Percentiles rank a stretch among this genome's conserved stretches.
Conservation (phyloP, 2,113 vertebrate species). For the Petroica traversi region DNA sequence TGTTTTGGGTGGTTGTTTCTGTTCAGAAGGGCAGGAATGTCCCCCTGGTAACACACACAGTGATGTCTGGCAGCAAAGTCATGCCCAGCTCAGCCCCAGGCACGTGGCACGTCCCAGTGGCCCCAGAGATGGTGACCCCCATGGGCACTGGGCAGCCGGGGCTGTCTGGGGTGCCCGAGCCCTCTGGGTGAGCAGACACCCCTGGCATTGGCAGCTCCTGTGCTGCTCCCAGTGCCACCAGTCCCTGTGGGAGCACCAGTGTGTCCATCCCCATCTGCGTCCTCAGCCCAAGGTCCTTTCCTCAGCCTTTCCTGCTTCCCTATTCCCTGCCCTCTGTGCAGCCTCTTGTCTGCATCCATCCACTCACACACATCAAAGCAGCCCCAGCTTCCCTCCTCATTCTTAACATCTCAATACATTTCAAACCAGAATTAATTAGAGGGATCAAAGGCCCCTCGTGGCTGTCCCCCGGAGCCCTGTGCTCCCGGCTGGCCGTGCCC, state of each 20-base stretch:
- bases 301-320: not conserved
- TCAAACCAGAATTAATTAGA: not conserved
- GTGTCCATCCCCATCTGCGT: fast-evolving
- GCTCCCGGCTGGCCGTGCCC: not conserved
- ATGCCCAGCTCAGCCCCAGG: fast-evolving
- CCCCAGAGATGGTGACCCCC: fast-evolving
- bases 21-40: not conserved
- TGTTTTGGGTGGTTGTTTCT: fast-evolving
- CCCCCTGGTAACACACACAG: too few species aligned
- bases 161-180: not conserved
- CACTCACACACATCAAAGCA: not conserved
- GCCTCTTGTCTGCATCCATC: not conserved
- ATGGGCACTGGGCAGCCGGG: fast-evolving
- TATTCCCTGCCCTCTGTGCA: not conserved
- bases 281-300: not conserved
- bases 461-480: not conserved
- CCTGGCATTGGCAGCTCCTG: not conserved
- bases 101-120: fast-evolving
- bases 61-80: fast-evolving
- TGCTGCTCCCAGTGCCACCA: fast-evolving
- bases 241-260: fast-evolving
- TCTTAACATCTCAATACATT: not conserved
- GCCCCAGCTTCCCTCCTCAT: not conserved
- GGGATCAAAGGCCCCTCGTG: slow-evolving; percentile 8
- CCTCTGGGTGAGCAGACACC: not conserved